Conservation (phyloP, 2,888 invertebrate genomes). For the Eristalinus aeneus region DNA sequence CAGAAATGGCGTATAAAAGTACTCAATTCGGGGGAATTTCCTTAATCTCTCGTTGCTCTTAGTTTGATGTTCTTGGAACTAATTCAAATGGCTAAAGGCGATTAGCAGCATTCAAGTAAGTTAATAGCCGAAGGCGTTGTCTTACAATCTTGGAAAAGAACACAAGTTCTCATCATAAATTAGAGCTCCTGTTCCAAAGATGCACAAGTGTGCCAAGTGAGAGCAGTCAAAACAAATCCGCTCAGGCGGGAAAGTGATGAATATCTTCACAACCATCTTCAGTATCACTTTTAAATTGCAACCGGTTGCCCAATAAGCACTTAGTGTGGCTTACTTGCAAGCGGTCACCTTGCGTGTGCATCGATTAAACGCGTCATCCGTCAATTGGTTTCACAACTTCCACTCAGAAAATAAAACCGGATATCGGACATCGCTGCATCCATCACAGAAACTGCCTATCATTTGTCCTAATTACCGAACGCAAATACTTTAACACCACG, state of each 20-base stretch:
- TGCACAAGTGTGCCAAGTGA: neutral
- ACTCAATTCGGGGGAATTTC: neutral
- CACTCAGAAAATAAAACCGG: slow-evolving; percentile 10
- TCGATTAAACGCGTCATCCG: slow-evolving; percentile 32
- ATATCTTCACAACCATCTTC: neutral
- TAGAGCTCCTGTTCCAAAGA: too few relatives aligned
- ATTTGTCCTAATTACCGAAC: slow-evolving; percentile 58
- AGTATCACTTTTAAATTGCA: neutral
- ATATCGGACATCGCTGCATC: slow-evolving; percentile 1
- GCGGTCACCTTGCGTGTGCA: neutral
- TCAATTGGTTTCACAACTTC: slow-evolving; percentile 13
- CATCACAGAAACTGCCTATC: slow-evolving; percentile 42
- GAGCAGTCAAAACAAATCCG: neutral
- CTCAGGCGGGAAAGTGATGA: neutral
- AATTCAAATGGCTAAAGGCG: too few relatives aligned
- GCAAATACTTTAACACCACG: slow-evolving; percentile 46
- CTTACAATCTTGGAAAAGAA: too few relatives aligned
- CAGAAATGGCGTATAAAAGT: neutral
- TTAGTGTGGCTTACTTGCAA: neutral
- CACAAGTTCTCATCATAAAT: too few relatives aligned
- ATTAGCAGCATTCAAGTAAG: too few relatives aligned
- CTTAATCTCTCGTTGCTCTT: too few relatives aligned
- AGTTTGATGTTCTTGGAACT: too few relatives aligned
- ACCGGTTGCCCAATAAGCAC: too few relatives aligned
- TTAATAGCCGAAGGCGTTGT: too few relatives aligned